These are phyloP conservation scores for Chauna torquata DNA, from an alignment of 2,113 vertebrate species.

Conservation along the genomic window DNA sequence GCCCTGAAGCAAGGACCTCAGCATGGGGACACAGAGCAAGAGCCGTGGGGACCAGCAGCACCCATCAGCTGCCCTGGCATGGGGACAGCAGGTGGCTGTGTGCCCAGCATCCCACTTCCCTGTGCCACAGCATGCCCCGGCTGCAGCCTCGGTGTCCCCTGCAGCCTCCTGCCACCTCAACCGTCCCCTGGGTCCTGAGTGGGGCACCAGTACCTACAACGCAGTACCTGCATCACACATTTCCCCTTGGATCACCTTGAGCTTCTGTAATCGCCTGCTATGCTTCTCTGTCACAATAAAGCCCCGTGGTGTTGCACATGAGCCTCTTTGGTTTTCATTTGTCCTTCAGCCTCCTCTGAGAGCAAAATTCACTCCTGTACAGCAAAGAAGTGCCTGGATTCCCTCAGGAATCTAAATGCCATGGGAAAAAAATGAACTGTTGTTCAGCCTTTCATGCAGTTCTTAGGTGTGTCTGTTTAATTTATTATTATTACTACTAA, in stretches of 20 bases:
- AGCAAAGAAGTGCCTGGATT: not conserved
- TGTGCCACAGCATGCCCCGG: not conserved
- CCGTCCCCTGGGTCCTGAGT: not conserved
- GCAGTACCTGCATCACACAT: fast-evolving
- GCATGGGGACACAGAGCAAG: not conserved
- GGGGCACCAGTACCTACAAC: fast-evolving
- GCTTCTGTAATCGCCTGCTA: not conserved
- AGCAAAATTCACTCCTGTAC: not conserved
- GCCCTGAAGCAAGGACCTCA: not conserved
- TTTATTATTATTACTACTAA: too few species aligned
- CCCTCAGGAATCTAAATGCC: not conserved
- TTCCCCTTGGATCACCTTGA: not conserved
- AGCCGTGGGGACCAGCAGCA: not conserved
- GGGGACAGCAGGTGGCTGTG: not conserved
- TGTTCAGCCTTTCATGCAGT: not conserved
- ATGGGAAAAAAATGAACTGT: not conserved
- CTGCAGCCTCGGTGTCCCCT: not conserved
- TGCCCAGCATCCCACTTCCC: not conserved
- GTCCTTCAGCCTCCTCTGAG: fast-evolving
- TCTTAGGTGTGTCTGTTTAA: too few species aligned
- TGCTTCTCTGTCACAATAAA: not conserved
- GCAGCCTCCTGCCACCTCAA: fast-evolving
- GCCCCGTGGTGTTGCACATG: not conserved
- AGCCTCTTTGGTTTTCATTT: not conserved
- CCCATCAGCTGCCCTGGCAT: not conserved